phyloP scores from a whole-genome alignment of 2,797 vertebrate genomes.

The Cynopterus sphinx region DNA sequence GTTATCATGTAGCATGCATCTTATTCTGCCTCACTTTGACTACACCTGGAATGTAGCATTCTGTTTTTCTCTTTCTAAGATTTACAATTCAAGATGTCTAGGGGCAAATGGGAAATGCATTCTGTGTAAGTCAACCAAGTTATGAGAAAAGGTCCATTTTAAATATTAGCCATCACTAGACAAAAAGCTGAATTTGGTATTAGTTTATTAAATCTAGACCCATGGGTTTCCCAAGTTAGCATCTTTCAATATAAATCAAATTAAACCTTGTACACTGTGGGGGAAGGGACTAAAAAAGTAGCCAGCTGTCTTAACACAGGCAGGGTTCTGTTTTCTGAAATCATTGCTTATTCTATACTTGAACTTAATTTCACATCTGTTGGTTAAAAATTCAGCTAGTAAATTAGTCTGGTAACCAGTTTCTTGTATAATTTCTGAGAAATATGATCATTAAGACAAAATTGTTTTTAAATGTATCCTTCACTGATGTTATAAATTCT shows the following conservation, averaged over 20 bases:
- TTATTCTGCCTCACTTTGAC: neutral
- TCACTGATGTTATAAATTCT: neutral
- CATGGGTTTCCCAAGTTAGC: neutral
- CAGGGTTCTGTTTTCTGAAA: neutral
- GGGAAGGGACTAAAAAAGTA: neutral
- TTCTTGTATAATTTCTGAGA: neutral
- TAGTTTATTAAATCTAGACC: slow-evolving; percentile 22
- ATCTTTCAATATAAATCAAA: neutral
- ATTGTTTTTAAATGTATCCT: neutral
- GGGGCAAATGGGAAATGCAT: neutral
- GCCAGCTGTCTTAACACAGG: neutral
- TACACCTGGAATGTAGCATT: neutral
- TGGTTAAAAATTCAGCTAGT: neutral
- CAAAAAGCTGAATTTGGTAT: slow-evolving; percentile 9
- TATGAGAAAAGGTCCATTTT: neutral
- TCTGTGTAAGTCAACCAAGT: neutral
- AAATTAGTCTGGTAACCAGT: neutral
- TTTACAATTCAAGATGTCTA: neutral
- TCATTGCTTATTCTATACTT: neutral
- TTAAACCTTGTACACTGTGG: neutral
- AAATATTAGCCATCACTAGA: neutral
- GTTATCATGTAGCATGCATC: neutral
- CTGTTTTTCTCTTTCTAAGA: neutral
- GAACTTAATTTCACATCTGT: neutral
- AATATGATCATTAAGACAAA: neutral